These are phyloP conservation scores for Siphamia tubifer DNA, from an alignment of 2,113 vertebrate genomes.

Conservation along the genomic window DNA sequence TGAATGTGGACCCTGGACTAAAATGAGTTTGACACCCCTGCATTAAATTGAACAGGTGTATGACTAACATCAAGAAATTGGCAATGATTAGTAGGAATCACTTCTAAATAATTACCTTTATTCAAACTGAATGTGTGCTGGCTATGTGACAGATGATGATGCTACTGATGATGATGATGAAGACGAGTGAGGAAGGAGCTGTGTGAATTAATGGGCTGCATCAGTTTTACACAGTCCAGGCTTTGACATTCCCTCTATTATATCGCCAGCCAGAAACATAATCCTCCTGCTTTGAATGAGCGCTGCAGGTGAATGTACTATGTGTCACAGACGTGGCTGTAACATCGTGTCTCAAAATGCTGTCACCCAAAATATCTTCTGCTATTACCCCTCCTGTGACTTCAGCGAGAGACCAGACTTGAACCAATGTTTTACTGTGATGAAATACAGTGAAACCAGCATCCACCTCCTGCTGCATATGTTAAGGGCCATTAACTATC, in stretches of 20 bases:
- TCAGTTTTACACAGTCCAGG: background rate
- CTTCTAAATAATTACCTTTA: background rate
- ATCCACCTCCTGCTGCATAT: too few species aligned
- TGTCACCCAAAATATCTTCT: background rate
- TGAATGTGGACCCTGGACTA: too few species aligned
- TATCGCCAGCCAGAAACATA: background rate
- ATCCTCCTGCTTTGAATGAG: background rate
- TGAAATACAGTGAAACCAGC: background rate
- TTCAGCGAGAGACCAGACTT: background rate
- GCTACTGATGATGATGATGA: background rate
- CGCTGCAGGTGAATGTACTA: background rate
- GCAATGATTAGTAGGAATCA: background rate
- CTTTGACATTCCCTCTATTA: conserved; percentile 5
- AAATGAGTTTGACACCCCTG: too few species aligned
- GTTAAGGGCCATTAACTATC: too few species aligned
- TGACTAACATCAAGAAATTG: background rate
- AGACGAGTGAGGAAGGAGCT: background rate
- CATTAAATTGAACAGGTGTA: background rate
- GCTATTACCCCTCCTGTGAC: background rate
- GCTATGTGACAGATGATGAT: background rate
- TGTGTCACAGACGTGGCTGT: conserved; percentile 4
- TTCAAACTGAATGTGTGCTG: background rate
- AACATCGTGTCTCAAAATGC: background rate
- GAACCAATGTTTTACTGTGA: background rate
- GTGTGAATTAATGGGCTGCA: background rate